phyloP scores from a whole-genome alignment of 2,888 invertebrate species.

The Octonoba sinensis region DNA sequence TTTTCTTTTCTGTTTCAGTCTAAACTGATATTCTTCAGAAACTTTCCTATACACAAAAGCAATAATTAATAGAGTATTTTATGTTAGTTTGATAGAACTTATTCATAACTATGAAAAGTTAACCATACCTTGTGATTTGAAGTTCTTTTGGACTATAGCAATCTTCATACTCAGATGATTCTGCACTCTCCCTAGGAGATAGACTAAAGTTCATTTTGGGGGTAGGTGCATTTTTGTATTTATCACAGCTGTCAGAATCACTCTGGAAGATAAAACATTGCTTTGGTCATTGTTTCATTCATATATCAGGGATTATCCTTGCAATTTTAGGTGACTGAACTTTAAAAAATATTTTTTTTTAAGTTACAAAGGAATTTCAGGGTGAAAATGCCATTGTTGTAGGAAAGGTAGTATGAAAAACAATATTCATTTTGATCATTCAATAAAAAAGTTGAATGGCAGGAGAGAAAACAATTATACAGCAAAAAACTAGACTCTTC shows the following conservation, averaged over 20 bases:
- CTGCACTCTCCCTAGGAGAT: background rate
- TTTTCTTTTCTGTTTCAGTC: constrained; percentile 7
- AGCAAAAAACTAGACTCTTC: too few species aligned
- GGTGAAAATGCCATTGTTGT: too few species aligned
- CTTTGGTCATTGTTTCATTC: too few species aligned
- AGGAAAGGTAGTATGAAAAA: too few species aligned
- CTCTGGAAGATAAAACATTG: background rate
- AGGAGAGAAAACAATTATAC: too few species aligned
- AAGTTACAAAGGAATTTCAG: too few species aligned
- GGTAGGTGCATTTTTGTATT: constrained; percentile 1
- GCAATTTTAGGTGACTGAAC: too few species aligned
- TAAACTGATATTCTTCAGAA: constrained; percentile 18
- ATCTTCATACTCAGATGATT: constrained; percentile 7
- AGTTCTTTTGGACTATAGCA: constrained; percentile 11
- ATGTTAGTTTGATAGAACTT: background rate
- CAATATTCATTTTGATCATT: too few species aligned
- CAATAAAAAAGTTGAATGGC: too few species aligned
- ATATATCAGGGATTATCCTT: too few species aligned
- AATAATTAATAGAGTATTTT: background rate
- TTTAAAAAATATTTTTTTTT: too few species aligned
- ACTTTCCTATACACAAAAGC: constrained; percentile 16
- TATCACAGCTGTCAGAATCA: background rate
- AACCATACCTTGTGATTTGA: constrained; percentile 1
- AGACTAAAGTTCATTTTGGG: background rate
- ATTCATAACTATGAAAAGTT: background rate